Evolutionary conservation across 2,797 vertebrate genomes (phyloP).

Genomic region (Streptopelia turtur): DNA sequence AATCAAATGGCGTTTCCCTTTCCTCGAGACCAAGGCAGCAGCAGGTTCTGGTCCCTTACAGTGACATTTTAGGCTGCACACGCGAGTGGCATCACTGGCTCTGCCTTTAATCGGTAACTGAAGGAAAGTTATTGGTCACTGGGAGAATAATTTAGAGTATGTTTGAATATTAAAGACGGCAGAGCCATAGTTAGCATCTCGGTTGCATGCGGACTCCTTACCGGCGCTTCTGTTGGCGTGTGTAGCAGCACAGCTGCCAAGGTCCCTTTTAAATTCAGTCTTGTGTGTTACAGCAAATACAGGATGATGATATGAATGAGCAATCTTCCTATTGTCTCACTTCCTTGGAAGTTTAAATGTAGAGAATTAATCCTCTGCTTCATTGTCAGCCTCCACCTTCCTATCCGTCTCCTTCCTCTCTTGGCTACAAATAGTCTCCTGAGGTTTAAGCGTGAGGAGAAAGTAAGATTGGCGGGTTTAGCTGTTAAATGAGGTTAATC

Average conservation of each 20-base stretch:
- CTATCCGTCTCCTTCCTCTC: not conserved
- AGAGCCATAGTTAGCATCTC: not conserved
- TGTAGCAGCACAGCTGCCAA: not conserved
- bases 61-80: fast-evolving
- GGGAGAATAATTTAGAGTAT: not conserved
- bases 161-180: not conserved
- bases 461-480: conserved; percentile 18
- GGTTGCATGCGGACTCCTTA: not conserved
- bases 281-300: not conserved
- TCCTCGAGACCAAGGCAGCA: not conserved
- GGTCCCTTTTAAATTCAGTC: conserved; percentile 13
- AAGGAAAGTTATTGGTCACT: not conserved
- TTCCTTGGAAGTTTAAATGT: conserved; percentile 4
- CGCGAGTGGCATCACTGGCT: not conserved
- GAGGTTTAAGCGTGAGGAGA: not conserved
- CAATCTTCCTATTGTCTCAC: conserved; percentile 8
- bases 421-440: not conserved
- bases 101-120: not conserved
- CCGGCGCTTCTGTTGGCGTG: not conserved
- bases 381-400: not conserved
- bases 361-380: not conserved
- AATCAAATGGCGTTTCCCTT: not conserved
- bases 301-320: not conserved
- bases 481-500: conserved; percentile 47
- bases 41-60: not conserved